Evolutionary conservation across 2,888 invertebrate genomes (phyloP), one percentile per base, ranked within the genome.

Genomic region (Drosophila pseudotalamancana): DNA sequence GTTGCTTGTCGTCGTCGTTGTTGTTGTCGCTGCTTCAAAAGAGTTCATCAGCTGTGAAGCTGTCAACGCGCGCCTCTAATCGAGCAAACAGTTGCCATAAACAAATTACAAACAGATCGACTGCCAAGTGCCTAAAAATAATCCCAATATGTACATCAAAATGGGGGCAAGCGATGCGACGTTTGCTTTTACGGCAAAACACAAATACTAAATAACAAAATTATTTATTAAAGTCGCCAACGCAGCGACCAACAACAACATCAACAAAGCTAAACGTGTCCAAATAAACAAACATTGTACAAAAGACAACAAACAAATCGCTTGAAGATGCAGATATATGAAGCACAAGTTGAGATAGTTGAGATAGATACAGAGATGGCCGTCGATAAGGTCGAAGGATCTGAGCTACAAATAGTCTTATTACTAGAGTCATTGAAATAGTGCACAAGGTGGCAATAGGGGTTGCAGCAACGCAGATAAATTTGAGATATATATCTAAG

Each of bases 41-140:
- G 80, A 86, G 77, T 79, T 79, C 77, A 79, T 83, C 77, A 74
- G 70, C 72, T 71, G 65, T 59, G 70, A 56, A 63, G 78, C 82
- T 82, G 82, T 82, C 82, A 87, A 76, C 87, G 78, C 76, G 51
- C 55, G 45, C 68, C 39, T 65, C 78, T 60, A 85, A 82, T 82
- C 82, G 87, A 60, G 64, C 35, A 80, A 70, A 79, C 86, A 86
- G 80, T 86, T 70, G 80, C 87, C 80, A 79, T 83, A 80, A 87
- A 87, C 87, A 87, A 84, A 77, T 84, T 87, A 68, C 60, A 60
- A 69, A 69, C 73, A 57, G 61, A 74, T 68, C 81, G 59, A 61
- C 48, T 31, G 34, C 56, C 53, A 56, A 65, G 46, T 50, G 53
- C 59, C 67, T 64, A 77, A 69, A 77, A 74, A 74, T 74, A 73